A percentile compares a stretch with the other conserved stretches of the same genome.
These are phyloP conservation scores for Pluvianellus socialis DNA, from an alignment of 2,113 vertebrate genomes.

Conservation along the genomic window DNA sequence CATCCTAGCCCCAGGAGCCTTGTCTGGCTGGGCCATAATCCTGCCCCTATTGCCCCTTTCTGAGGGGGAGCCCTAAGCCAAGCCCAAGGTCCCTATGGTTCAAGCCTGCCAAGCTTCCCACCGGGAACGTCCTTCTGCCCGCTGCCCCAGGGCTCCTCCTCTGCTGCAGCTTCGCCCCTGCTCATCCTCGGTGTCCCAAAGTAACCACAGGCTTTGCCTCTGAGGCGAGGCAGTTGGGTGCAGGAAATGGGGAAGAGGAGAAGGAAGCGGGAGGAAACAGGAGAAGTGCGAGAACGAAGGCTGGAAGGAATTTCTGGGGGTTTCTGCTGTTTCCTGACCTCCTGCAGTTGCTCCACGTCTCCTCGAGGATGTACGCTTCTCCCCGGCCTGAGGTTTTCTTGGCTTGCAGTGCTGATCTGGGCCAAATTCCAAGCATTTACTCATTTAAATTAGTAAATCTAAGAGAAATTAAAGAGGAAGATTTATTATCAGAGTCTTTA, in stretches of 20 bases:
- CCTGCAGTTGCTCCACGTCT: accelerated
- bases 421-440: constrained; percentile 29
- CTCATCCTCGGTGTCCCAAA: not conserved
- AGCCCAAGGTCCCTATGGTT: not conserved
- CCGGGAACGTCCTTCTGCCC: accelerated
- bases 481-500: not conserved
- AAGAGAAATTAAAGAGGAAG: constrained; percentile 36
- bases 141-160: not conserved
- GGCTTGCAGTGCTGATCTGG: constrained; percentile 1
- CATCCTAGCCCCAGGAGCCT: not conserved
- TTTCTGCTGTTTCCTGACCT: not conserved
- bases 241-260: not conserved
- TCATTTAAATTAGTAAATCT: constrained; percentile 26
- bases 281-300: not conserved
- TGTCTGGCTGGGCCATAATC: not conserved
- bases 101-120: not conserved
- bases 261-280: not conserved
- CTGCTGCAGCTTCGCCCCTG: not conserved
- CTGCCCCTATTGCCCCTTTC: not conserved
- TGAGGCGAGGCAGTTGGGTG: not conserved
- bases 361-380: not conserved
- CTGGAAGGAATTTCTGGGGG: not conserved
- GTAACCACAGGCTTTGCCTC: not conserved
- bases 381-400: not conserved
- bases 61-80: not conserved